Evolutionary conservation across 2,797 vertebrate genomes (phyloP).

Genomic region (Gouania willdenowi): DNA sequence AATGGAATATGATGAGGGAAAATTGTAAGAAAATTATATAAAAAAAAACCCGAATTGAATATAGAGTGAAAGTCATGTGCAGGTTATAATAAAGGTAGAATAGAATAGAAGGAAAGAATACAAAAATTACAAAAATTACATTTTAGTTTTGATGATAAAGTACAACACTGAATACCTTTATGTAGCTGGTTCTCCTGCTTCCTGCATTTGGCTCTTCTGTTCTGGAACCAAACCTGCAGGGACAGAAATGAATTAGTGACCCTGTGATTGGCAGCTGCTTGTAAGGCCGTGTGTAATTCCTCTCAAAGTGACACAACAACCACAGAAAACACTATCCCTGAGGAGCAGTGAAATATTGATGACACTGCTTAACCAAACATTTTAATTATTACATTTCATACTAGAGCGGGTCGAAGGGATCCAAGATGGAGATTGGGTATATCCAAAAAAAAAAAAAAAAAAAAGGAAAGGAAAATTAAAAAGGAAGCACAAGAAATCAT

Average conservation of each 20-base stretch:
- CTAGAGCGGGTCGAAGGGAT: constrained; percentile 46
- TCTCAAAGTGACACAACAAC: constrained; percentile 78
- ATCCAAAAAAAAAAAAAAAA: not conserved
- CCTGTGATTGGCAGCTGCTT: constrained; percentile 76
- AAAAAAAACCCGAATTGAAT: no score
- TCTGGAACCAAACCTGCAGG: constrained; percentile 97
- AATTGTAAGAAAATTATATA: no score
- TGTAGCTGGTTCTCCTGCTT: constrained; percentile 98
- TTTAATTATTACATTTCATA: constrained; percentile 77
- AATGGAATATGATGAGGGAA: not conserved
- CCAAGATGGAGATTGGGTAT: constrained; percentile 3
- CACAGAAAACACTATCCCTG: constrained; percentile 72
- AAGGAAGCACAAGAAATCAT: constrained; percentile 13
- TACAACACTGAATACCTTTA: constrained; percentile 83
- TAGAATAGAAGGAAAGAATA: not conserved
- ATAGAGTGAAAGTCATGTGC: no score
- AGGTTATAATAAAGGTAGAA: no score
- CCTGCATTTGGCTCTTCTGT: constrained; percentile 95
- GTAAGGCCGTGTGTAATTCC: constrained; percentile 74
- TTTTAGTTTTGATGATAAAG: not conserved
- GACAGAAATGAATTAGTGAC: constrained; percentile 69
- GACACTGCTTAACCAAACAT: constrained; percentile 71
- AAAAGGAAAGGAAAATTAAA: not conserved
- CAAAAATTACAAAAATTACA: not conserved
- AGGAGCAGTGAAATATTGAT: constrained; percentile 79